Conservation (phyloP, 2,888 invertebrate species). For the Pristionchus arcanus region DNA sequence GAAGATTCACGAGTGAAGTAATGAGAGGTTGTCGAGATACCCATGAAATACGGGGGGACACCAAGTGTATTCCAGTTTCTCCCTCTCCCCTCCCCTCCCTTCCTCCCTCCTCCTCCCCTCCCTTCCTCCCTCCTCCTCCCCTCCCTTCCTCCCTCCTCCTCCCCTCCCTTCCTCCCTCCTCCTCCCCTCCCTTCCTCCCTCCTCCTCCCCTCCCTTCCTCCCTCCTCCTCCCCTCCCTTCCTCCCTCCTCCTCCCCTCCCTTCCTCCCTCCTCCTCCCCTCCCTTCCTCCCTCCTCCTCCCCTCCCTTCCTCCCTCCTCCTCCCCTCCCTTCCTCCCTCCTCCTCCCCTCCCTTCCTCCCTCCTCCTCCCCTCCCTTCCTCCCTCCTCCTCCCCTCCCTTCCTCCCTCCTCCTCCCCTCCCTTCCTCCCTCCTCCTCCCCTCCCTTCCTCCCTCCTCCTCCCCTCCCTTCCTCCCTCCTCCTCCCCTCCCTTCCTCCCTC, state of each 20-base stretch:
- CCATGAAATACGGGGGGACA: constrained; percentile 11
- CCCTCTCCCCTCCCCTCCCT: constrained; percentile 1
- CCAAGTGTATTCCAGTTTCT: constrained; percentile 30
- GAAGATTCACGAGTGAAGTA: constrained; percentile 17
- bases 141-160: too few species aligned
- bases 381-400: background rate
- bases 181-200: constrained; percentile 54
- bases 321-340: constrained; percentile 55
- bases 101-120: background rate
- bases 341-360: constrained; percentile 8
- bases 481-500: constrained; percentile 40
- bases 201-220: background rate
- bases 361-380: constrained; percentile 52
- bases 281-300: constrained; percentile 34
- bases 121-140: background rate
- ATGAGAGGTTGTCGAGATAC: constrained; percentile 46
- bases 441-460: constrained; percentile 22
- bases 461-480: constrained; percentile 38
- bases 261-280: constrained; percentile 50
- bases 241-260: background rate
- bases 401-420: constrained; percentile 53
- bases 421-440: constrained; percentile 47
- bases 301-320: constrained; percentile 25
- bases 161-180: constrained; percentile 21
- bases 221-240: constrained; percentile 52